These are phyloP conservation scores for Oreotragus oreotragus DNA, from an alignment of 2,113 vertebrate species.

Conservation along the genomic window DNA sequence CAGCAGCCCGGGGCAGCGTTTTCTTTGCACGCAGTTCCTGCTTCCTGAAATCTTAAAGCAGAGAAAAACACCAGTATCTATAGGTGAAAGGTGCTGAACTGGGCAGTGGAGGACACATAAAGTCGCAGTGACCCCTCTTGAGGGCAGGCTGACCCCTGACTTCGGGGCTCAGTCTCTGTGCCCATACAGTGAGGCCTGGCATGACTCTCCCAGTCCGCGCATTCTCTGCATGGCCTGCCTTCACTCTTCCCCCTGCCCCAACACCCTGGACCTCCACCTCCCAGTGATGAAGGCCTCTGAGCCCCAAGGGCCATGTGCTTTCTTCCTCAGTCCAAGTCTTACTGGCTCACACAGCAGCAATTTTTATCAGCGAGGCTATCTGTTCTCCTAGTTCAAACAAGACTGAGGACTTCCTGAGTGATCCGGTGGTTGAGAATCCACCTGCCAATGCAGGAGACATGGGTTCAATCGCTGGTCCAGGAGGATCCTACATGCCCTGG, in stretches of 20 bases:
- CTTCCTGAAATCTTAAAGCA: not conserved
- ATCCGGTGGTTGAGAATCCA: not conserved
- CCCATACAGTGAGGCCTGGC: not conserved
- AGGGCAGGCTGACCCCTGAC: not conserved
- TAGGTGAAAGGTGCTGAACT: not conserved
- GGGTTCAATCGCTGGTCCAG: not conserved
- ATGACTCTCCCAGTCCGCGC: too few relatives aligned
- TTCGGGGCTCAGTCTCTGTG: not conserved
- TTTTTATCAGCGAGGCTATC: not conserved
- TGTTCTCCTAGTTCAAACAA: not conserved
- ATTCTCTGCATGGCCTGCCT: not conserved
- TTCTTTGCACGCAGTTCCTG: not conserved
- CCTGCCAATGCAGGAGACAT: not conserved
- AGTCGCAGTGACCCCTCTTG: not conserved
- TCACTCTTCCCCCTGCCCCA: not conserved
- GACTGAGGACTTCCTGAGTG: not conserved
- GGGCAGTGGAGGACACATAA: not conserved
- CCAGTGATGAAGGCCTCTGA: not conserved
- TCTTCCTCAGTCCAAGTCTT: not conserved
- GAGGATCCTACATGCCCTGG: not conserved
- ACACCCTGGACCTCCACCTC: not conserved
- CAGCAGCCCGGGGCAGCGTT: not conserved
- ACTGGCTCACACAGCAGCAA: not conserved
- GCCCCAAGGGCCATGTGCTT: not conserved
- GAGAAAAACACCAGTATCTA: not conserved